Base-by-base conservation (phyloP, 1,140 invertebrate species). In the Pollicipes pollicipes region DNA sequence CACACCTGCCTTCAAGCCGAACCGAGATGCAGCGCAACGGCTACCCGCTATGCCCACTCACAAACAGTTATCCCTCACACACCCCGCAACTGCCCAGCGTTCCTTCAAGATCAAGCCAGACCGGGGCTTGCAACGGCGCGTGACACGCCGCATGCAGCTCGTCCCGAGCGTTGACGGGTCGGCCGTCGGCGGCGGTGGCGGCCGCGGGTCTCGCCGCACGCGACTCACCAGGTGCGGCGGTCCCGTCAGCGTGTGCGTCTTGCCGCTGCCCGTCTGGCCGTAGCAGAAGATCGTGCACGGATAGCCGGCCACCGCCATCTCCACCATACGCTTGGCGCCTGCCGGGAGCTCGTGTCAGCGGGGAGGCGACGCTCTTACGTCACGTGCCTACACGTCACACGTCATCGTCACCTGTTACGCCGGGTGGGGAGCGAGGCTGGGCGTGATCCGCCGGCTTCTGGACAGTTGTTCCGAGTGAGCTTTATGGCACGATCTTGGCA, bases 201-300 rank as follows among this genome's bases (percentile, higher is more conserved):
- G n/a, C n/a, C n/a, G n/a, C n/a, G n/a, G n/a, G n/a, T n/a, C n/a
- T n/a, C n/a, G n/a, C n/a, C n/a, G n/a, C n/a, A n/a, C n/a, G n/a
- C 45, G 13, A 58, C 45, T 58, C 80, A 93, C 90, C 81, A 92
- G 80, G 76, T 88, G 86, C 3, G 90, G 93, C 68, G 93, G 93
- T 70, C 94, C 94, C 0, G 93, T 95, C 67, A 98, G 85, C 0
- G 94, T 95, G 78, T 94, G 93, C 0, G 95, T 97, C 82, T 98
- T 98, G 21, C 95, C 95, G 76, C 91, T 93, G 29, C 95, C 95
- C 0, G 95, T 98, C 81, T 98, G 95, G 66, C 95, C 95, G 80
- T 98, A 98, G 76, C 95, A 97, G 79, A 95, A 91, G 17, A 87
- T 87, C 3, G 95, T 98, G 73, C 91, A 91, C 73, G 91, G 91